Evolutionary conservation across 92 coral and sea anemone species (phyloP).

Genomic region (Pocillopora grandis): DNA sequence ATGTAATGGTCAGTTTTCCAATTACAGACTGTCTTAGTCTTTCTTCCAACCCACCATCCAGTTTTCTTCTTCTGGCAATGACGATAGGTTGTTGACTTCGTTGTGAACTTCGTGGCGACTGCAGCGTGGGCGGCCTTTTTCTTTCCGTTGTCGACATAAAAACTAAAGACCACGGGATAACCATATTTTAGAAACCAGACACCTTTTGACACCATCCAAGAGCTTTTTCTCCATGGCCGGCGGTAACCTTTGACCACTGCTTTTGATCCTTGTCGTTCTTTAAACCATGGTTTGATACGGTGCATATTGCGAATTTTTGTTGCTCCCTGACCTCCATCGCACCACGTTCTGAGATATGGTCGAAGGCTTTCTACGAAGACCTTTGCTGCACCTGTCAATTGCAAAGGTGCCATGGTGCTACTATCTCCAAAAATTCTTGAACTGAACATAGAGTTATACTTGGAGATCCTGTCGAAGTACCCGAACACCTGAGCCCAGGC

Average conservation of each 20-base stretch:
- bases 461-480: slow-evolving; percentile 46
- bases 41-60: slow-evolving; percentile 29
- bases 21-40: slow-evolving; percentile 7
- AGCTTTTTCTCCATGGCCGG: neutral
- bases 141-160: neutral
- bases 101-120: slow-evolving; percentile 44
- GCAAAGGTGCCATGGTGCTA: slow-evolving; percentile 13
- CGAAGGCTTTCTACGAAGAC: slow-evolving; percentile 49
- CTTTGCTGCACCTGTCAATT: slow-evolving; percentile 1
- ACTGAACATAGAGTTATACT: neutral
- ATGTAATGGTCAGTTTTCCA: slow-evolving; percentile 28
- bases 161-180: slow-evolving; percentile 29
- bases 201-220: slow-evolving; percentile 13
- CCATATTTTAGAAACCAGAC: slow-evolving; percentile 1
- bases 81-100: slow-evolving; percentile 15
- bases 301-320: neutral
- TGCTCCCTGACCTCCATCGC: neutral
- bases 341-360: slow-evolving; percentile 17
- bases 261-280: slow-evolving; percentile 25
- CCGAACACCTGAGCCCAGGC: slow-evolving; percentile 73
- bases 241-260: slow-evolving; percentile 9
- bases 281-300: slow-evolving; percentile 35
- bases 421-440: slow-evolving; percentile 3
- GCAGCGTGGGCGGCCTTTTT: slow-evolving; percentile 5
- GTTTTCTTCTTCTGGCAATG: slow-evolving; percentile 36